Base-by-base conservation (phyloP, 2,888 invertebrate species). In the Nephrotoma guestfalica region DNA sequence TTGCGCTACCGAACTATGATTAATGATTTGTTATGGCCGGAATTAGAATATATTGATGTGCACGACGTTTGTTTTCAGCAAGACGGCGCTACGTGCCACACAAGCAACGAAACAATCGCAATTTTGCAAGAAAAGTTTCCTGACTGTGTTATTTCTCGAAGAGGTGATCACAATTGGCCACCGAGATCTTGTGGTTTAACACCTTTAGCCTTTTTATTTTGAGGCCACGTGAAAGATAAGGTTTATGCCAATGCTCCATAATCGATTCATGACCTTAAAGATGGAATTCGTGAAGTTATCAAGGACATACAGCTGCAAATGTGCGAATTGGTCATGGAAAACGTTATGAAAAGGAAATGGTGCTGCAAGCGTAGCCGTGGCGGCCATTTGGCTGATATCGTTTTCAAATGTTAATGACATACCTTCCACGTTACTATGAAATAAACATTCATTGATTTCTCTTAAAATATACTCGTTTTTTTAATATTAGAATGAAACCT, bases 1-100 rank as follows among this genome's bases (percentile, higher is more conserved):
- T 15, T 47, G n/a, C 86, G 86, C 86, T 86, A 86, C 43, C 57
- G 86, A 13, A 43, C n/a, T 5, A 86, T 86, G 86, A 18, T 86
- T 42, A 85, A 30, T 40, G 85, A 85, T 18, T 86, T 85, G 51
- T 84, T 83, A 83, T 83, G 83, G 40, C 40, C 83, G 40, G 83
- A 83, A 83, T 83, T 83, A 40, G 40, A 83, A 41, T 30, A 41
- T 83, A 83, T 40, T 83, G 83, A 40, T 83, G 40, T 83, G 83
- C 41, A 83, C 41, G n/a, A 83, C 13, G 83, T 83, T 40, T 83
- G 40, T n/a, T 83, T 83, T 40, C 41, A 83, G n/a, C 83, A 83
- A 83, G 83, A 83, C 83, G 41, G 83, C 83, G 83, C 83, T 83
- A 83, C 83, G 83, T 83, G 83, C 83, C 83, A 83, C 83, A 83